phyloP scores from a whole-genome alignment of 2,797 vertebrate species.

The Sus cebifrons region DNA sequence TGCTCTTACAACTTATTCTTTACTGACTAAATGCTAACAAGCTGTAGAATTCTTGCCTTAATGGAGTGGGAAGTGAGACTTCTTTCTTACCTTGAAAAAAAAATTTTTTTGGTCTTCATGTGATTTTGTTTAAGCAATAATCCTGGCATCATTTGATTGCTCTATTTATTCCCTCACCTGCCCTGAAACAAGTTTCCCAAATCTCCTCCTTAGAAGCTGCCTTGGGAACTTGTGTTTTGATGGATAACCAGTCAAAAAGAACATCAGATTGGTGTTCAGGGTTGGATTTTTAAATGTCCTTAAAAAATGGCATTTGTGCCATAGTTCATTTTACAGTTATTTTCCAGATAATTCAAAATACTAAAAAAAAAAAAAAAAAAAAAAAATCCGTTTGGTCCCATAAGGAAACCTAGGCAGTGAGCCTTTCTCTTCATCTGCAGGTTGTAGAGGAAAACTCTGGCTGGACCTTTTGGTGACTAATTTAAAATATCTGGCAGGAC shows the following conservation, averaged over 20 bases:
- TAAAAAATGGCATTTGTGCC: constrained; percentile 86
- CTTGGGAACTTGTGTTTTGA: constrained; percentile 80
- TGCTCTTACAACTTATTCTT: constrained; percentile 63
- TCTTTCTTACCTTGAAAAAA: background rate
- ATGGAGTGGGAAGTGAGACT: constrained; percentile 42
- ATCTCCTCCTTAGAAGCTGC: constrained; percentile 63
- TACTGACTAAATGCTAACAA: constrained; percentile 64
- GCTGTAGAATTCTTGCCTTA: constrained; percentile 3
- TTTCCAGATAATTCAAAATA: constrained; percentile 89
- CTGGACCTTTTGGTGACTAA: constrained; percentile 93
- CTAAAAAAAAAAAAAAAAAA: constrained; percentile 74
- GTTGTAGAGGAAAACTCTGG: constrained; percentile 94
- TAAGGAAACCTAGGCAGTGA: constrained; percentile 86
- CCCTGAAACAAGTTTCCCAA: background rate
- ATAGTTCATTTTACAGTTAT: constrained; percentile 87
- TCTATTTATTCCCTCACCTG: constrained; percentile 55
- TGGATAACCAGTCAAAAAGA: constrained; percentile 84
- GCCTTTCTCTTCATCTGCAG: constrained; percentile 88
- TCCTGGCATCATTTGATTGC: constrained; percentile 35
- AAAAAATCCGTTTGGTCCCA: constrained; percentile 81
- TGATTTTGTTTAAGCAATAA: constrained; percentile 46
- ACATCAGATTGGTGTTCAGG: constrained; percentile 74
- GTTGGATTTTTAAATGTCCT: constrained; percentile 83
- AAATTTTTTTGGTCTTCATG: background rate
- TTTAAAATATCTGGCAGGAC: constrained; percentile 92